These are phyloP conservation scores for Drosophila dives DNA, from an alignment of 2,888 invertebrate species.

Conservation along the genomic window DNA sequence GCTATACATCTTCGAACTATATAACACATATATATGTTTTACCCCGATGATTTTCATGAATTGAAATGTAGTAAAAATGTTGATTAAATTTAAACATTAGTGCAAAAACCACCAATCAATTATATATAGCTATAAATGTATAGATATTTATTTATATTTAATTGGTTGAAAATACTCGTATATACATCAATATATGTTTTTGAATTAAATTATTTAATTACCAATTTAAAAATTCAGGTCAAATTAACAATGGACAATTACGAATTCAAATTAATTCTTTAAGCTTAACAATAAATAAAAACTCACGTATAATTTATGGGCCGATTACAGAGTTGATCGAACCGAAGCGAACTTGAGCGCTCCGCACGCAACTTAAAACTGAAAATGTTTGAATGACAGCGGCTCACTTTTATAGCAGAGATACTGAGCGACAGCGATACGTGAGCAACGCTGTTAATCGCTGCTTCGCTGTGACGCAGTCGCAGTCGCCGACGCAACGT, in stretches of 20 bases:
- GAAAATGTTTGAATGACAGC: slow-evolving; percentile 51
- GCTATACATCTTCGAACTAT: slow-evolving; percentile 11
- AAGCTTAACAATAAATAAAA: slow-evolving; percentile 30
- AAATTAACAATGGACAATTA: slow-evolving; percentile 22
- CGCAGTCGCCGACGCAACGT: slow-evolving; percentile 23
- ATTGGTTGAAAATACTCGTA: background rate
- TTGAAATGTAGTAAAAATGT: slow-evolving; percentile 13
- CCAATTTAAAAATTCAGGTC: slow-evolving; percentile 4
- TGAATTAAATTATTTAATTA: slow-evolving; percentile 3
- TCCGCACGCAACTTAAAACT: slow-evolving; percentile 59
- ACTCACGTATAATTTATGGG: slow-evolving; percentile 44
- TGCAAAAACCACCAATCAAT: background rate
- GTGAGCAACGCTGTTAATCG: slow-evolving; percentile 46
- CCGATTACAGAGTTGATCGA: slow-evolving; percentile 21
- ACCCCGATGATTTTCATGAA: slow-evolving; percentile 8
- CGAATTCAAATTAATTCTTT: slow-evolving; percentile 38
- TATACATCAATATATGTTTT: background rate
- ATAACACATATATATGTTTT: background rate
- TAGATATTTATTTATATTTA: background rate
- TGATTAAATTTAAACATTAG: slow-evolving; percentile 23
- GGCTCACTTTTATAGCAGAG: slow-evolving; percentile 61
- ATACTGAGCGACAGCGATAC: slow-evolving; percentile 34
- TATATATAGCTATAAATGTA: background rate
- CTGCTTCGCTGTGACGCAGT: slow-evolving; percentile 14
- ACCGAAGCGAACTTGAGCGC: slow-evolving; percentile 53